Base-by-base conservation (phyloP, 1,140 invertebrate species). In the Magallana angulata region DNA sequence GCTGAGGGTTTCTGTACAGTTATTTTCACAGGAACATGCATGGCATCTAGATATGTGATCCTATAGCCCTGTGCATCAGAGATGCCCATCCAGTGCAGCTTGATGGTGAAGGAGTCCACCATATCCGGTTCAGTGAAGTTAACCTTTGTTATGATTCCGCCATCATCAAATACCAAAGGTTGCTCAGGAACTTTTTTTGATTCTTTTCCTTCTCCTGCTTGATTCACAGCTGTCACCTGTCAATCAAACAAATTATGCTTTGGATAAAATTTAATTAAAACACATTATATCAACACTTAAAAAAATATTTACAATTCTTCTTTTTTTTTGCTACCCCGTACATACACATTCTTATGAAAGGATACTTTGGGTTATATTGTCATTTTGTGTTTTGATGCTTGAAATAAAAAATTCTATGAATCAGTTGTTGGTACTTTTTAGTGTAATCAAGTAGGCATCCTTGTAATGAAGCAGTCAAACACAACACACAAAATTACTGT, bases 191-290 rank as follows among this genome's bases (percentile, higher is more conserved):
- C 24, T 76, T 30, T 76, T 2, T 76, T 8, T 0, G 18, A 30
- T 30, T 12, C 8, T 16, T 82, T 12, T n/a, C 56, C 48, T 57
- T 82, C 81, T 14, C 81, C 81, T 12, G 14, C 81, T 11, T 3
- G 7, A 57, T 82, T 82, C 18, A 57, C 81, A 14, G 81, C 81
- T 82, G 57, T 9, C 14, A 82, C 81, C 81, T 82, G 48, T 18
- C 30, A 76, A 48, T 48, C 36, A 48, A 48, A 48, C 36, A 48
- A 48, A 48, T 48, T 48, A 48, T 48, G 36, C 36, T 48, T 48
- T 48, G 5, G 36, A 48, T 48, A 3, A 48, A 48, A 5, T 48
- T 48, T 3, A 48, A 48, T 48, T 3, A 48, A 48, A 48, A 48
- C 36, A 48, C 36, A 48, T 48, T 48, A 48, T 48, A 48, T 48